These are phyloP conservation scores for Alethe diademata DNA, from an alignment of 2,113 vertebrate species.

Conservation along the genomic window DNA sequence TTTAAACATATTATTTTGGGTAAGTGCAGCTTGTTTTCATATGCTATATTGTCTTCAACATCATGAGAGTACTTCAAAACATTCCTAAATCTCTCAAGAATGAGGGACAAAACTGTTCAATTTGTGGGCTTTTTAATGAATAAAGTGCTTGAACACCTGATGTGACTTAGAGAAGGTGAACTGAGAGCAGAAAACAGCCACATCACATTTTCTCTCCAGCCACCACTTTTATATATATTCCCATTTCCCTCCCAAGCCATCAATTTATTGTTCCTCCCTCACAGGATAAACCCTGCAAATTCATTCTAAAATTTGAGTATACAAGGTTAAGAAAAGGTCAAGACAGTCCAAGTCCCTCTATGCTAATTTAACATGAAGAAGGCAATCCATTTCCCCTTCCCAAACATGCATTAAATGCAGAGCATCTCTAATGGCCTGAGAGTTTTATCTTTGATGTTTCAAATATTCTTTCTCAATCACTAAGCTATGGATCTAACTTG, in stretches of 20 bases:
- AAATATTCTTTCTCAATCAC: background rate
- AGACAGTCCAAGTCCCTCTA: background rate
- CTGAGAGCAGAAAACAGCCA: background rate
- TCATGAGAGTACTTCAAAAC: background rate
- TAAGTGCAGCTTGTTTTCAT: background rate
- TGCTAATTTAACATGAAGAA: conserved; percentile 45
- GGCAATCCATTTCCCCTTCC: conserved; percentile 29
- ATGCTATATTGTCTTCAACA: background rate
- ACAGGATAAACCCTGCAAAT: background rate
- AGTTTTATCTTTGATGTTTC: background rate
- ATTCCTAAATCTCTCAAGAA: background rate
- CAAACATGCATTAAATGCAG: conserved; percentile 10
- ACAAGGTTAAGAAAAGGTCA: conserved; percentile 53
- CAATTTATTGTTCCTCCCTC: background rate
- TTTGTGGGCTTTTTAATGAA: background rate
- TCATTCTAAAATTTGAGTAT: background rate
- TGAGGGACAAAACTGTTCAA: background rate
- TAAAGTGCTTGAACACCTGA: background rate
- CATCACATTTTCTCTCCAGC: background rate
- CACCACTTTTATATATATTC: background rate
- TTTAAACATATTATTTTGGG: background rate
- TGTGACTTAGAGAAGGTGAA: background rate
- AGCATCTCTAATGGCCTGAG: conserved; percentile 27
- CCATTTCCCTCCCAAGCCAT: background rate
- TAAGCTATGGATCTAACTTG: background rate